Base-by-base conservation (phyloP, 1,140 invertebrate species). In the Oncopodura yosiiana region DNA sequence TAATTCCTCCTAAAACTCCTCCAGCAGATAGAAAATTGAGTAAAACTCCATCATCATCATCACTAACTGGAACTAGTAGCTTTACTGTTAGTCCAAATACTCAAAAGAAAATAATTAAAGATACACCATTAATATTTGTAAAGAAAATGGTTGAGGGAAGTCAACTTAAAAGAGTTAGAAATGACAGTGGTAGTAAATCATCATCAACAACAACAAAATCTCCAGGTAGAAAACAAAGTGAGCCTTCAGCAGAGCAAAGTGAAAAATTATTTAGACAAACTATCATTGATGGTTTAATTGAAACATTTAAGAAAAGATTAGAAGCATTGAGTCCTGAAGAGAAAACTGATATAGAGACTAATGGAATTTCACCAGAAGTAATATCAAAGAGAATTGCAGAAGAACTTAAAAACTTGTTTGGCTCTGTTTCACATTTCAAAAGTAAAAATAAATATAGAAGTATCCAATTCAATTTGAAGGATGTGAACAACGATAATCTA, bases 401-500 rank as follows among this genome's bases (percentile, higher is more conserved):
- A 4, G 88, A 94, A 73, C 70, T 96, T 62, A 88, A 81, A 66
- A 80, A 81, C 58, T 36, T 26, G 24, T 64, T 49, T 49, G 44
- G 53, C 12, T 38, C 38, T 9, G 51, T 49, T 1, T 43, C 21
- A 11, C 59, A 49, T 45, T 12, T 37, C 2, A 96, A 95, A 66
- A 97, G 95, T 69, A 91, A 89, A 69, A 79, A 83, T 3, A 94
- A 94, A 72, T 96, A 92, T 67, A 61, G 56, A 9, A 59, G 49
- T 37, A 61, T 64, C 27, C 43, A 49, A 27, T 64, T 64, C 46
- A 64, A 64, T 54, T 38, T 64, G 19, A 61, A 48, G 68, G 93
- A 97, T 69, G 74, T 79, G 1, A 95, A 94, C 67, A 98, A 97
- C 73, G 74, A n/a, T n/a, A n/a, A 86, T 0, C 73, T 98, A 0